Evolutionary conservation across 2,888 invertebrate species (phyloP), one percentile per base, ranked within the genome.

Genomic region (Leptogaster cylindrica): DNA sequence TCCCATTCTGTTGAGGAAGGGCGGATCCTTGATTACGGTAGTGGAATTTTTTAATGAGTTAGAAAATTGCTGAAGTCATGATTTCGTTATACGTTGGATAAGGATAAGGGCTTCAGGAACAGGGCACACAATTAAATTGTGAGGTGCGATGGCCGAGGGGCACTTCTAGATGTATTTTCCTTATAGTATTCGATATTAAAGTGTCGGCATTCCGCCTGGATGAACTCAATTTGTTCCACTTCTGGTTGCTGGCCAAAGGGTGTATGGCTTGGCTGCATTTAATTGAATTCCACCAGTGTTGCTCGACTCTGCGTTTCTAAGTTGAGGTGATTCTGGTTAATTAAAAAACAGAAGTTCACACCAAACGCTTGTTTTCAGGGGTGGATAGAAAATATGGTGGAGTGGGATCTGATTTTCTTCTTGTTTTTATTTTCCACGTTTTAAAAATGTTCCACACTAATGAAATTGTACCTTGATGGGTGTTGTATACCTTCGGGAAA

Each of bases 31-130:
- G 55, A 55, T 55, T 55, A 36, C 23, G 44, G 61, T 61, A 44
- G 61, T 61, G 41, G 61, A 61, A 61, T 61, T 61, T 61, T 61
- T 61, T 61, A 61, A 61, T 61, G 61, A 61, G 44, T 61, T 61
- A 61, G 61, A 61, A 61, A 61, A 61, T 61, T 61, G 61, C 61
- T 41, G 44, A 44, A 28, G 61, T 61, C 61, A 61, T 61, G 61
- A 44, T 61, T 61, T 61, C 44, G 61, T 44, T 61, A 44, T 61
- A 44, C 44, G 39, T 39, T 36, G 2, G 18, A 25, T 25, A 36
- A 36, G 20, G 39, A 55, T 12, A 20, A 55, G 36, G 20, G n/a
- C 55, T n/a, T n/a, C n/a, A 23, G 55, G 55, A 36, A 36, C 55
- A 20, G 23, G 36, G 39, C 55, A 55, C 36, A 55, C 55, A 55